These are phyloP conservation scores for Chunga burmeisteri DNA, from an alignment of 2,113 vertebrate genomes.

Conservation along the genomic window DNA sequence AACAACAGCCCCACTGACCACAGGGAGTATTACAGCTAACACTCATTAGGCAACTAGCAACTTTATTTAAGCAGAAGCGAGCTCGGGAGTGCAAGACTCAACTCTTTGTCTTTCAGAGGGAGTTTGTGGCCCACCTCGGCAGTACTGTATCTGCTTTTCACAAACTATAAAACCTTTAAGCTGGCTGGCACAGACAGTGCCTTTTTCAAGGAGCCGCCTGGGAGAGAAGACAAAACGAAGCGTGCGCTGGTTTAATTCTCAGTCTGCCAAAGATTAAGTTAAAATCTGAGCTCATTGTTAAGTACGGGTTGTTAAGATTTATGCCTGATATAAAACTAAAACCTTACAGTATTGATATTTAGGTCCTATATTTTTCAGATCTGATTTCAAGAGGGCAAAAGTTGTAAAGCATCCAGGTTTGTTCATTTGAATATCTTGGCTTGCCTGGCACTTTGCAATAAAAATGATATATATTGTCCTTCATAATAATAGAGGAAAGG, in stretches of 20 bases:
- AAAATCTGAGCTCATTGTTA: constrained; percentile 56
- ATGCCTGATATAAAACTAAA: constrained; percentile 46
- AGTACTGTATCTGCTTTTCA: constrained; percentile 39
- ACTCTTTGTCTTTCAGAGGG: constrained; percentile 61
- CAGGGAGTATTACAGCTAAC: constrained; percentile 80
- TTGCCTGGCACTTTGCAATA: constrained; percentile 49
- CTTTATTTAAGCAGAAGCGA: constrained; percentile 80
- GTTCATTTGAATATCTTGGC: constrained; percentile 48
- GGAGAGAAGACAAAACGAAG: constrained; percentile 9
- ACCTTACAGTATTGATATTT: constrained; percentile 62
- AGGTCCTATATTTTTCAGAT: constrained; percentile 57
- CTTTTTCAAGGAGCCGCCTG: constrained; percentile 32
- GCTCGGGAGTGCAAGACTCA: constrained; percentile 60
- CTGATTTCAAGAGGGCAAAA: constrained; percentile 55
- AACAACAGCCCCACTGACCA: constrained; percentile 83
- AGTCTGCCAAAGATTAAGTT: constrained; percentile 45
- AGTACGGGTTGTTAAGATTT: constrained; percentile 45
- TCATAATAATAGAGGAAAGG: constrained; percentile 21
- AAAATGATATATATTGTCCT: constrained; percentile 57
- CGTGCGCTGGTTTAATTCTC: constrained; percentile 4
- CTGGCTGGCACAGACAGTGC: constrained; percentile 16
- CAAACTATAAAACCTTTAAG: constrained; percentile 14
- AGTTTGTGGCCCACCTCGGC: constrained; percentile 24
- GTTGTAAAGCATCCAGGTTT: constrained; percentile 8
- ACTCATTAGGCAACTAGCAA: constrained; percentile 82